These are phyloP conservation scores for Lineus longissimus DNA, from an alignment of 1,140 invertebrate genomes.

Conservation along the genomic window DNA sequence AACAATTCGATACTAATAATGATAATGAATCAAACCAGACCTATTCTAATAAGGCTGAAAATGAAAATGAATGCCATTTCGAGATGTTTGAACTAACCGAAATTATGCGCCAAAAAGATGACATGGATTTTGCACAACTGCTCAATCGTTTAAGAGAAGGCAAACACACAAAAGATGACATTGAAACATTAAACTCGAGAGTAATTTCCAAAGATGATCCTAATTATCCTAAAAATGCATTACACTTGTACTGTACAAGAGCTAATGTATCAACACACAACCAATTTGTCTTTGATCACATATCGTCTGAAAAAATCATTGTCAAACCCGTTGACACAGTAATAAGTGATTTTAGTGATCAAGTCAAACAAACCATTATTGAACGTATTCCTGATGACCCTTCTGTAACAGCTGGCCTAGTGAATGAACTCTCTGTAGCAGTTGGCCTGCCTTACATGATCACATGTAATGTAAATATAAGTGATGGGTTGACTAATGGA, in stretches of 20 bases:
- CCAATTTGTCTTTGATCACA: neutral
- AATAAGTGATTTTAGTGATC: neutral
- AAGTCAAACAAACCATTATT: neutral
- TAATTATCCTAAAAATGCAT: neutral
- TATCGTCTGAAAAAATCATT: neutral
- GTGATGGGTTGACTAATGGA: slow-evolving; percentile 15
- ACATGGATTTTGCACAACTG: slow-evolving; percentile 13
- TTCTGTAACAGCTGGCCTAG: neutral
- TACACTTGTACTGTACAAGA: slow-evolving; percentile 14
- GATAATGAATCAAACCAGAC: too few species aligned
- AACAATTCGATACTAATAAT: too few species aligned
- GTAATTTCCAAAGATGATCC: neutral
- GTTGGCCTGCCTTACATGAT: slow-evolving; percentile 14
- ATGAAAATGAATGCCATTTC: too few species aligned
- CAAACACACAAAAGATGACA: neutral
- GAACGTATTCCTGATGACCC: neutral
- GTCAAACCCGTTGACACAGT: too few species aligned
- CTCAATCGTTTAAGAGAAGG: slow-evolving; percentile 15
- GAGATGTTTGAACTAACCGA: slow-evolving; percentile 9
- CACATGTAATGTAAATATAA: slow-evolving; percentile 10
- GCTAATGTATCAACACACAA: slow-evolving; percentile 16
- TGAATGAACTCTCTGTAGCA: neutral
- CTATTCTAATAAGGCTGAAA: too few species aligned
- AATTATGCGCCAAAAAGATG: slow-evolving; percentile 19
- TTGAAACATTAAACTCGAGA: neutral